Evolutionary conservation across 1,140 invertebrate species (phyloP).

Genomic region (Pseudoatta argentina): DNA sequence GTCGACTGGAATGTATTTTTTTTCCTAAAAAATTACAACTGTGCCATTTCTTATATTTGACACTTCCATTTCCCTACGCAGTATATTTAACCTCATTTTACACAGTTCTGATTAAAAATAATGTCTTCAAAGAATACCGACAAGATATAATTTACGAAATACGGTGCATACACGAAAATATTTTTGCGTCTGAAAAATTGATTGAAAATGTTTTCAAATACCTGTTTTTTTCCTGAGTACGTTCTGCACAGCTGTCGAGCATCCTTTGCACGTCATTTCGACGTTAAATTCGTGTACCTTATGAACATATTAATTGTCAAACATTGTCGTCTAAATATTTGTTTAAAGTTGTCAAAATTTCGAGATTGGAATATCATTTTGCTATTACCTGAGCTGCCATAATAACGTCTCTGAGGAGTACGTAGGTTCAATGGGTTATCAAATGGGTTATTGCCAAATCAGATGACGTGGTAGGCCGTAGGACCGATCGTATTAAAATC

Average conservation of each 20-base stretch:
- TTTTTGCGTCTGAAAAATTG: background rate
- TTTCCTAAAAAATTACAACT: background rate
- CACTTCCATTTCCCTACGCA: background rate
- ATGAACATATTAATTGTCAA: conserved; percentile 72
- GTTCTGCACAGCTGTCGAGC: conserved; percentile 93
- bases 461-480: background rate
- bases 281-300: conserved; percentile 94
- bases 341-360: too few species aligned
- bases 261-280: conserved; percentile 96
- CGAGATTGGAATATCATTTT: background rate
- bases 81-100: conserved; percentile 27
- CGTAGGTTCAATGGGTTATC: conserved; percentile 1
- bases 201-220: conserved; percentile 69
- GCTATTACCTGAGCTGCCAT: conserved; percentile 75
- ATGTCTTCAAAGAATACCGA: background rate
- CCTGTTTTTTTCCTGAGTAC: conserved; percentile 92
- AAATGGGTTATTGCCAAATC: background rate
- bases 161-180: background rate
- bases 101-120: background rate
- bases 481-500: background rate
- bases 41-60: conserved; percentile 39
- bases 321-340: background rate
- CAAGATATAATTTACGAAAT: background rate
- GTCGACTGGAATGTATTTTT: too few species aligned
- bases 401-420: background rate